Base-by-base conservation (phyloP, 2,113 vertebrate species). In the Psettodes erumei region DNA sequence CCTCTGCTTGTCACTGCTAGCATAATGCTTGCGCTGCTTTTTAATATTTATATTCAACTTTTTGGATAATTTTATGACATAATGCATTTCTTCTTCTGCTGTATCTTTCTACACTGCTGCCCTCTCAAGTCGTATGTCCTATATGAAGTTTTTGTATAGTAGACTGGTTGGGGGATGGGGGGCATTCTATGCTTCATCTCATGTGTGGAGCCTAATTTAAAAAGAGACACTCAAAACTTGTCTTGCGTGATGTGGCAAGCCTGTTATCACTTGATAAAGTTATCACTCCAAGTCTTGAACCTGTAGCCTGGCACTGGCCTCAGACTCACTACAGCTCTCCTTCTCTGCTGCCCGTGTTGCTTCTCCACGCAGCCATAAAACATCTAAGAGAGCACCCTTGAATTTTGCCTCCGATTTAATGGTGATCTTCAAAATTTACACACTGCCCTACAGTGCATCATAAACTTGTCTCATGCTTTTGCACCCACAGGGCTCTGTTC, bases 401-500 rank as follows among this genome's bases (percentile, higher is more conserved):
- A 53, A 33, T 18, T 27, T 19, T 47, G 51, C 6, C 37, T 25
- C n/a, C 15, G 48, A n/a, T 37, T 37, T 38, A 53, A 30, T 25
- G 1, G 3, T 27, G 10, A 42, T 43, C 9, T 54, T 18, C 8
- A n/a, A 25, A 15, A 47, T 5, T 38, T 12, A 21, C 43, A 53
- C 2, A n/a, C 4, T 37, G 32, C 8, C 47, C 16, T 4, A 38
- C 28, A 13, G 8, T 19, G 8, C n/a, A n/a, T n/a, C n/a, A n/a
- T n/a, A n/a, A n/a, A n/a, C 27, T 30, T 32, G 8, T 38, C n/a
- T 38, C 23, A 15, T 71, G 30, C 54, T 62, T 55, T 23, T 60
- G 13, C 58, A 27, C 50, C 67, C 51, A 9, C 82, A 97, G 96
- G 85, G 8, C 72, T 32, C 58, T 86, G 59, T 93, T 95, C 59